Conservation (phyloP, 1,140 invertebrate genomes). For the Diprion similis region DNA sequence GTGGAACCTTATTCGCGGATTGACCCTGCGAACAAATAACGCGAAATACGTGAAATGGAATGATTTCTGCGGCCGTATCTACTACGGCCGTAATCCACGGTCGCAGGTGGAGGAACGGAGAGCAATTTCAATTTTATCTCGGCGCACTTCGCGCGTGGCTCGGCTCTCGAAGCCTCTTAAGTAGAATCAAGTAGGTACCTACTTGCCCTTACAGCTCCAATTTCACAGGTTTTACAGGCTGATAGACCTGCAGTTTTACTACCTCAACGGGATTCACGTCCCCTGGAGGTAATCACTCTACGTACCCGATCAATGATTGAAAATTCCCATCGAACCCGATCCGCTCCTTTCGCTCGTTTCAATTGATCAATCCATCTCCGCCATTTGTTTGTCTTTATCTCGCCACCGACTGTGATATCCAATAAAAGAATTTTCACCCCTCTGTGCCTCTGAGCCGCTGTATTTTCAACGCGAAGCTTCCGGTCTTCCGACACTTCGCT, state of each 20-base stretch:
- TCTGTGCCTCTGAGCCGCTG: no score
- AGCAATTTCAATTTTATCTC: neutral
- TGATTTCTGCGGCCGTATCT: neutral
- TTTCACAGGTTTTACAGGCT: neutral
- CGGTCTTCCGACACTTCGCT: no score
- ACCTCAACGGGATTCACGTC: neutral
- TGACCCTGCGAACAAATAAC: no score
- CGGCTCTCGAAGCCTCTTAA: slow-evolving; percentile 4
- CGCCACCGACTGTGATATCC: no score
- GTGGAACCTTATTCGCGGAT: no score
- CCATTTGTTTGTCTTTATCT: no score
- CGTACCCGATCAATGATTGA: neutral
- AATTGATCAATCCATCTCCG: neutral
- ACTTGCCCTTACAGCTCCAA: neutral
- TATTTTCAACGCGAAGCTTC: no score
- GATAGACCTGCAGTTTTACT: neutral
- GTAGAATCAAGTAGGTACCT: neutral
- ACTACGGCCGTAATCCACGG: neutral
- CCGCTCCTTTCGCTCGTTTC: neutral
- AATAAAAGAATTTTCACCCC: no score
- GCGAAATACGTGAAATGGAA: neutral
- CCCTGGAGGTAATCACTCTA: neutral
- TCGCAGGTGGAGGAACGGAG: neutral
- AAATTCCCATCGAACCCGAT: neutral
- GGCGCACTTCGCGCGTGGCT: neutral